These are phyloP conservation scores for Myanophis thanlyinensis DNA, from an alignment of 2,113 vertebrate species.

Conservation along the genomic window DNA sequence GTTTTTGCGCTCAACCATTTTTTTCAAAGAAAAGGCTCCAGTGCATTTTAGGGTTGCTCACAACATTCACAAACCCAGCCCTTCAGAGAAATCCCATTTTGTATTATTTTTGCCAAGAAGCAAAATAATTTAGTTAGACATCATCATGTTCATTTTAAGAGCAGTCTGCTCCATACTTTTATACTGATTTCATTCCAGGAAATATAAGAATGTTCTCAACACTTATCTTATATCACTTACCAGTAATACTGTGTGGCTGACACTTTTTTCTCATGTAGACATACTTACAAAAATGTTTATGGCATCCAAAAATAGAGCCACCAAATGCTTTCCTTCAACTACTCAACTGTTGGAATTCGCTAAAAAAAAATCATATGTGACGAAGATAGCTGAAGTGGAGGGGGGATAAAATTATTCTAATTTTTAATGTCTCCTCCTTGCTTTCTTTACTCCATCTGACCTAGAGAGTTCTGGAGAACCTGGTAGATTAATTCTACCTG, in stretches of 20 bases:
- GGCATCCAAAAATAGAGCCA: slow-evolving; percentile 16
- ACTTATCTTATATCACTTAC: slow-evolving; percentile 1
- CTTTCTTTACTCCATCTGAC: neutral
- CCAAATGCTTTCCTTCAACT: slow-evolving; percentile 22
- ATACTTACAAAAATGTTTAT: neutral
- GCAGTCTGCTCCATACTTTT: neutral
- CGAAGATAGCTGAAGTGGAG: neutral
- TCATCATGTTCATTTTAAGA: neutral
- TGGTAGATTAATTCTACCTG: neutral
- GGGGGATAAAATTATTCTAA: neutral
- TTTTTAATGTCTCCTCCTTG: neutral
- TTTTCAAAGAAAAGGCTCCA: neutral
- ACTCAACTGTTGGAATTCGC: slow-evolving; percentile 30
- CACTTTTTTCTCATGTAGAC: neutral
- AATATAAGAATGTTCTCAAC: neutral
- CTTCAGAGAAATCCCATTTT: neutral
- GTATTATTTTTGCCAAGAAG: neutral
- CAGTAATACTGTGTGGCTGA: neutral
- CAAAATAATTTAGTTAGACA: neutral
- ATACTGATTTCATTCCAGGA: neutral
- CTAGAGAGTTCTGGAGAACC: neutral
- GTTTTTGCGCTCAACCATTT: neutral
- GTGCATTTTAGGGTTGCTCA: neutral
- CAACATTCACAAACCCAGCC: neutral
- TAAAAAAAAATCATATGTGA: neutral